Conservation (phyloP, 2,888 invertebrate genomes). For the Scaptomyza tumidula region DNA sequence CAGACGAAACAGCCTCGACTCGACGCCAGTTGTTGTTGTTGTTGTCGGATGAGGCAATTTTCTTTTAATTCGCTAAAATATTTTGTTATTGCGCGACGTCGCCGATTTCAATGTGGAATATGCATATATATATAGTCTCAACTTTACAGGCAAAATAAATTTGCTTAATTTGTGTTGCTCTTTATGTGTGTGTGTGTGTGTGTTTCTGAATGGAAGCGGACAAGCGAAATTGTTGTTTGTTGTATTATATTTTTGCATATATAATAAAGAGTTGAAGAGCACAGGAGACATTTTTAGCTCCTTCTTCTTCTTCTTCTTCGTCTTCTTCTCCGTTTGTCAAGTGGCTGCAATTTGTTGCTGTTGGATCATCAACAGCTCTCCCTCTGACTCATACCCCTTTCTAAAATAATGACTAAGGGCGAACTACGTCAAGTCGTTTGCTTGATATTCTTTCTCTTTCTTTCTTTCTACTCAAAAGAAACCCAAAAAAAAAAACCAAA, state of each 20-base stretch:
- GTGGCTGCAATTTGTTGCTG: constrained; percentile 28
- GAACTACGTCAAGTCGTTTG: constrained; percentile 23
- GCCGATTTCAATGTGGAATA: constrained; percentile 28
- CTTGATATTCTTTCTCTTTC: constrained; percentile 20
- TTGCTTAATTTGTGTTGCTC: constrained; percentile 63
- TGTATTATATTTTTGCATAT: constrained; percentile 59
- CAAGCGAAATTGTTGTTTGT: constrained; percentile 52
- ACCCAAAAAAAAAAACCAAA: constrained; percentile 56
- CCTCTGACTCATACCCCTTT: constrained; percentile 53
- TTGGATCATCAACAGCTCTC: constrained; percentile 15
- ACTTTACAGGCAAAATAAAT: constrained; percentile 56
- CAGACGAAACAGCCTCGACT: constrained; percentile 29
- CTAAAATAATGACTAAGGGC: constrained; percentile 67
- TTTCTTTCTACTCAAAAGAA: constrained; percentile 30
- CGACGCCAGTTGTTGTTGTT: constrained; percentile 26
- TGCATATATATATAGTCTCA: constrained; percentile 28
- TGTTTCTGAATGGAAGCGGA: constrained; percentile 68
- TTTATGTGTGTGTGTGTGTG: constrained; percentile 1
- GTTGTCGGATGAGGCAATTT: constrained; percentile 77
- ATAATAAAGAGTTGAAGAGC: constrained; percentile 30
- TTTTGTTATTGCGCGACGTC: constrained; percentile 62
- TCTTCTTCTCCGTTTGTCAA: constrained; percentile 9
- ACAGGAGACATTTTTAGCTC: constrained; percentile 2
- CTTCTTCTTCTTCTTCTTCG: not conserved
- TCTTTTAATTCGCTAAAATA: constrained; percentile 78